Conservation (phyloP, 2,113 vertebrate genomes). For the Melanerpes aurifrons region DNA sequence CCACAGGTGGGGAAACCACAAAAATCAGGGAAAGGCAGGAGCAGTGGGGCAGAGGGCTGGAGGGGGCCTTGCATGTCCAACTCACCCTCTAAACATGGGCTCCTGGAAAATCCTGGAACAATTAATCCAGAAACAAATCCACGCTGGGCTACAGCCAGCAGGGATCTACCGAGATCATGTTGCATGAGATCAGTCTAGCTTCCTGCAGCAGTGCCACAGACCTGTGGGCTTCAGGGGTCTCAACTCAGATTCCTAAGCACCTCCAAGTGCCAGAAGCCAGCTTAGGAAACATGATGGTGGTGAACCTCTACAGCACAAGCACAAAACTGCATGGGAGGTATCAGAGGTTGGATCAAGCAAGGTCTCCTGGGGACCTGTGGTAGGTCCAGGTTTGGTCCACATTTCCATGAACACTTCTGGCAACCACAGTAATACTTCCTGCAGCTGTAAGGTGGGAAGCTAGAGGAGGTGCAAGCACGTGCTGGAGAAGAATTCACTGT, state of each 20-base stretch:
- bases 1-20: not conserved
- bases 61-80: not conserved
- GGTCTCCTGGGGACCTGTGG: not conserved
- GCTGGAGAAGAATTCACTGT: not conserved
- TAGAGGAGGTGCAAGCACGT: not conserved
- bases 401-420: not conserved
- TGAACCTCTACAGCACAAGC: not conserved
- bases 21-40: not conserved
- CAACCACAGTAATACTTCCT: not conserved
- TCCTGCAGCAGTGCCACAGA: not conserved
- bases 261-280: not conserved
- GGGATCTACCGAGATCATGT: not conserved
- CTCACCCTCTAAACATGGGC: not conserved
- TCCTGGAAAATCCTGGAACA: slow-evolving; percentile 2
- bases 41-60: not conserved
- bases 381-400: not conserved
- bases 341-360: not conserved
- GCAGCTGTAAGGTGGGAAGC: slow-evolving; percentile 1
- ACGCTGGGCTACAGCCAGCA: not conserved
- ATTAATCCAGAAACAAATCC: not conserved
- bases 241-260: not conserved
- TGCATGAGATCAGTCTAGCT: not conserved
- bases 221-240: not conserved
- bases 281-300: not conserved
- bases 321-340: not conserved